These are phyloP conservation scores for Platysteira castanea DNA, from an alignment of 2,113 vertebrate genomes.

Conservation along the genomic window DNA sequence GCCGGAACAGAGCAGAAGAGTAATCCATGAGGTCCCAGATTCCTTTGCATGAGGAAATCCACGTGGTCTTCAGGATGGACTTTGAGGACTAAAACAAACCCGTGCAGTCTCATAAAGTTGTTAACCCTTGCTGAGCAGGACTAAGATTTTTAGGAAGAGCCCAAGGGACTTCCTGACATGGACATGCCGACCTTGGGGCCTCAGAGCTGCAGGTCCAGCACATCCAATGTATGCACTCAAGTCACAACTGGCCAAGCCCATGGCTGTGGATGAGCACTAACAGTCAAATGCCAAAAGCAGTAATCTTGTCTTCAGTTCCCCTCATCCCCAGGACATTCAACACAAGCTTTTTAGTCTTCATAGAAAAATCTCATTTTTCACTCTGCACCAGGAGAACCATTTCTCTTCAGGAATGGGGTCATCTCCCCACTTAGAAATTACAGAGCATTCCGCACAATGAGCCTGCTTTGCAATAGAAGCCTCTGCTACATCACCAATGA, in stretches of 20 bases:
- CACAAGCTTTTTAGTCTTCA: background rate
- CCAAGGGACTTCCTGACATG: background rate
- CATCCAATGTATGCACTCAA: background rate
- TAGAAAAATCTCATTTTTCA: background rate
- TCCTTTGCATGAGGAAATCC: background rate
- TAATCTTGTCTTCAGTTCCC: background rate
- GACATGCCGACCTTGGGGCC: rapidly evolving
- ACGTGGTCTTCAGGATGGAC: background rate
- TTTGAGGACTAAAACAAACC: background rate
- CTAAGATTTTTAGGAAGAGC: background rate
- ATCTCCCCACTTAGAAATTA: background rate
- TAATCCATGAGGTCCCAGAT: background rate
- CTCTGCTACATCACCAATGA: background rate
- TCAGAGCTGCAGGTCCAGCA: background rate
- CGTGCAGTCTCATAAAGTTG: background rate
- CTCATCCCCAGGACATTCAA: background rate
- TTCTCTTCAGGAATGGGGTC: background rate
- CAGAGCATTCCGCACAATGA: background rate
- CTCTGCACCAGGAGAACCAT: background rate
- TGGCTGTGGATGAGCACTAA: background rate
- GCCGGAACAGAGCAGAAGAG: background rate
- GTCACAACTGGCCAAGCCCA: background rate
- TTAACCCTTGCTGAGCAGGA: background rate
- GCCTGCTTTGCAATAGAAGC: background rate
- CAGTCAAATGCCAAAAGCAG: background rate